Conservation (phyloP, 2,888 invertebrate genomes). For the Drosophila fulvimacula region DNA sequence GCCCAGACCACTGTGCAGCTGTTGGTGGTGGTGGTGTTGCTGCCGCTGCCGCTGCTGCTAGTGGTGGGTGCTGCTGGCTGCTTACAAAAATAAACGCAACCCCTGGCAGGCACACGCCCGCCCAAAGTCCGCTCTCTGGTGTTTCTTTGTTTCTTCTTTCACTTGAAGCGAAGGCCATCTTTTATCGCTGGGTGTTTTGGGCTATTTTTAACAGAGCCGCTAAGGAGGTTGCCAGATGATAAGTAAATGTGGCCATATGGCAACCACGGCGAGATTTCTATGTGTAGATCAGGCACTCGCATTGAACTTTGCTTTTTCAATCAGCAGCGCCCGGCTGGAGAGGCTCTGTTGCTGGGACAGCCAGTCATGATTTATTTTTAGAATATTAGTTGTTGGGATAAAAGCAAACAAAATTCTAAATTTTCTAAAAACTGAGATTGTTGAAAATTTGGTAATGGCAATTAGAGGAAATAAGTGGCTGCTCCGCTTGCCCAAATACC, state of each 20-base stretch:
- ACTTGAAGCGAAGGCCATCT: constrained; percentile 16
- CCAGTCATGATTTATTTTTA: constrained; percentile 22
- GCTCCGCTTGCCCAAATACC: constrained; percentile 9
- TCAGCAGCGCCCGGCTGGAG: constrained; percentile 1
- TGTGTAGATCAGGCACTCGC: neutral
- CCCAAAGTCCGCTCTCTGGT: constrained; percentile 30
- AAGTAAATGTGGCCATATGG: constrained; percentile 24
- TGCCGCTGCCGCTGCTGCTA: constrained; percentile 17
- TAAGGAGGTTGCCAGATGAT: constrained; percentile 12
- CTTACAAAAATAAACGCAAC: constrained; percentile 54
- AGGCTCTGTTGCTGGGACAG: neutral
- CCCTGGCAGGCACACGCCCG: constrained; percentile 39
- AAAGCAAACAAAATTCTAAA: constrained; percentile 14
- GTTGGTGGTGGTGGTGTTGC: constrained; percentile 35
- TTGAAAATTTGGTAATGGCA: constrained; percentile 39
- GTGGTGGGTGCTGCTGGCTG: constrained; percentile 9
- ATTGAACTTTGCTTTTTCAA: constrained; percentile 16
- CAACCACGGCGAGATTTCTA: neutral
- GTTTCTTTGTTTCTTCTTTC: neutral
- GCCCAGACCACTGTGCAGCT: constrained; percentile 35
- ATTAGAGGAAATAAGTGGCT: constrained; percentile 14
- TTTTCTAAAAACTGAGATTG: constrained; percentile 6
- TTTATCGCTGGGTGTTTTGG: constrained; percentile 31
- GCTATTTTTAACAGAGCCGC: constrained; percentile 41
- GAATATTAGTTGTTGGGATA: constrained; percentile 8